Percentiles rank a stretch among this genome's conserved stretches.
These are phyloP conservation scores for Bembecia ichneumoniformis DNA, from an alignment of 2,888 invertebrate species.

Conservation along the genomic window DNA sequence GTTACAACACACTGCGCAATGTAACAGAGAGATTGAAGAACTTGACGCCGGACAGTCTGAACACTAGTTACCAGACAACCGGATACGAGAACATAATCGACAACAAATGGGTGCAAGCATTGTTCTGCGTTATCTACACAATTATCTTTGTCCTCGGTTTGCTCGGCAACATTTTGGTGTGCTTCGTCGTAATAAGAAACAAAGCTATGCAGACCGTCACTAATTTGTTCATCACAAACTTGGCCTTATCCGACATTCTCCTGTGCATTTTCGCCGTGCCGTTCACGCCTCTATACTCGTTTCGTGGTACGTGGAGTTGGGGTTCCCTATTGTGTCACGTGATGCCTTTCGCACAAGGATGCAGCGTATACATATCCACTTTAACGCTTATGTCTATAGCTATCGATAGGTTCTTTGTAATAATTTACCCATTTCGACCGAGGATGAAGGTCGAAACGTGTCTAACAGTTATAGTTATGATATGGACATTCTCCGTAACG, in stretches of 20 bases:
- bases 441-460: slow-evolving; percentile 92
- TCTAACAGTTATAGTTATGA: slow-evolving; percentile 85
- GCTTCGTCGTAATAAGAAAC: slow-evolving; percentile 93
- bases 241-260: slow-evolving; percentile 95
- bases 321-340: slow-evolving; percentile 92
- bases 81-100: slow-evolving; percentile 72
- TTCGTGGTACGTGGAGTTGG: slow-evolving; percentile 93
- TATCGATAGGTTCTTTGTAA: slow-evolving; percentile 96
- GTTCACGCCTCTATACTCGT: slow-evolving; percentile 95
- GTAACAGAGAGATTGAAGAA: slow-evolving; percentile 31
- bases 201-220: slow-evolving; percentile 98
- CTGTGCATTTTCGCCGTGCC: slow-evolving; percentile 95
- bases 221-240: slow-evolving; percentile 96
- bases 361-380: slow-evolving; percentile 97
- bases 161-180: slow-evolving; percentile 91
- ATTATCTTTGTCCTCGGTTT: slow-evolving; percentile 91
- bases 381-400: slow-evolving; percentile 97
- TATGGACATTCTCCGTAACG: slow-evolving; percentile 91
- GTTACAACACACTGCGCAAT: slow-evolving; percentile 29
- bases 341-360: slow-evolving; percentile 94
- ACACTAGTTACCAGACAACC: slow-evolving; percentile 22
- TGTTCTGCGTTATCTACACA: slow-evolving; percentile 84
- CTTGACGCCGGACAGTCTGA: slow-evolving; percentile 23
- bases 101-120: slow-evolving; percentile 77
- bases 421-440: slow-evolving; percentile 95